Base-by-base conservation (phyloP, 2,113 vertebrate species). In the Notothenia rossii region DNA sequence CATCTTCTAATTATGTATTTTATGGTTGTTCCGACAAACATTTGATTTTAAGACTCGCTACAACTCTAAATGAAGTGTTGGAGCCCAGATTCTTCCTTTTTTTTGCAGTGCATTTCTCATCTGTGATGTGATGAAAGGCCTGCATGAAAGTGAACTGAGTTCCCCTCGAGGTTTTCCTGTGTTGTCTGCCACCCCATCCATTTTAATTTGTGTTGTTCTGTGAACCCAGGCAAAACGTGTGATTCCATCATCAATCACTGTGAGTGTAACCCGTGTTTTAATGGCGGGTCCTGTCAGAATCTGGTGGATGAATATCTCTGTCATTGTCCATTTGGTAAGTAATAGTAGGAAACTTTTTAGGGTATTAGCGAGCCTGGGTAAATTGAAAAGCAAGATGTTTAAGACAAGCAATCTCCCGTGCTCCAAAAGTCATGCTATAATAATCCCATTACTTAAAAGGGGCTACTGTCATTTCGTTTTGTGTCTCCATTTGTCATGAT, bases 241-340 rank as follows among this genome's bases (percentile, higher is more conserved):
- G 98, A 98, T 76, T 97, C 97, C 85, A 88, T 97, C 78, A 95
- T 99, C 95, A 97, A 99, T 94, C 96, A 99, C 94, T 99, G 98
- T 93, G 97, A 98, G 86, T 98, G 98, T 93, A 98, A 97, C 91
- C 98, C 98, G 10, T 99, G 98, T 93, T 99, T 99, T 94, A 98
- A 99, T 68, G 97, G 97, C 36, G 98, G 97, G 0, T 98, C 98
- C 93, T 99, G 98, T 93, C 97, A 98, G 82, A 99, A 96, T 14
- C 95, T 96, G 6, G 87, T 97, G 93, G 97, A 98, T 68, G 96
- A 97, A 9, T 99, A 99, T 90, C 97, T 96, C 85, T 99, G 98
- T 90, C 97, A 98, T 73, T 99, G 98, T 91, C 96, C 97, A 9
- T 99, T 99, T 3, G 98, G 98, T 99, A 87, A 98, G 98, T 96